Evolutionary conservation across 2,888 invertebrate genomes (phyloP).

Genomic region (Hipparchia semele): DNA sequence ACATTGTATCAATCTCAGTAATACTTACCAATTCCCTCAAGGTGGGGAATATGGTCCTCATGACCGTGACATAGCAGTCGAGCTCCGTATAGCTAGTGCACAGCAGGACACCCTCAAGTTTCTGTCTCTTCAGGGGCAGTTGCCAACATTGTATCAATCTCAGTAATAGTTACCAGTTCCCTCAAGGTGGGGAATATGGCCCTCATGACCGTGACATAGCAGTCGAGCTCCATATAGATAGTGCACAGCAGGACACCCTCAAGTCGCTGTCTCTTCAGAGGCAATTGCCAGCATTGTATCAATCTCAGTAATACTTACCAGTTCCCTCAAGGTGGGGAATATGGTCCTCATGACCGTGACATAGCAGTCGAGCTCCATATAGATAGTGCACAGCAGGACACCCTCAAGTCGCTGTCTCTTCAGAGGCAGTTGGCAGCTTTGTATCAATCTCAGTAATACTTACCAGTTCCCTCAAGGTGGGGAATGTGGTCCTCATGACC

Average conservation of each 20-base stretch:
- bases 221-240: no score
- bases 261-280: no score
- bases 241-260: no score
- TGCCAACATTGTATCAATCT: background rate
- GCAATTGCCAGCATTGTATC: no score
- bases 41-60: no score
- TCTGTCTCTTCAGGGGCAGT: background rate
- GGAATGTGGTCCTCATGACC: conserved; percentile 77
- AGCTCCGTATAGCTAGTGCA: conserved; percentile 3
- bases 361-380: conserved; percentile 83
- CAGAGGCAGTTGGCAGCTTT: background rate
- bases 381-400: conserved; percentile 87
- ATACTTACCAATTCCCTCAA: no score
- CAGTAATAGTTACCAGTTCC: conserved; percentile 69
- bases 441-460: conserved; percentile 43
- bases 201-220: conserved; percentile 51
- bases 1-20: no score
- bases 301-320: conserved; percentile 45
- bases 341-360: conserved; percentile 77
- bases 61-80: background rate
- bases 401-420: conserved; percentile 82
- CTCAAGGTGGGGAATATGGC: conserved; percentile 78
- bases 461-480: conserved; percentile 77
- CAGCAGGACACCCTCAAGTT: background rate
- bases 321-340: conserved; percentile 75